Conservation (phyloP, 2,113 vertebrate genomes). For the Harpagus bidentatus region DNA sequence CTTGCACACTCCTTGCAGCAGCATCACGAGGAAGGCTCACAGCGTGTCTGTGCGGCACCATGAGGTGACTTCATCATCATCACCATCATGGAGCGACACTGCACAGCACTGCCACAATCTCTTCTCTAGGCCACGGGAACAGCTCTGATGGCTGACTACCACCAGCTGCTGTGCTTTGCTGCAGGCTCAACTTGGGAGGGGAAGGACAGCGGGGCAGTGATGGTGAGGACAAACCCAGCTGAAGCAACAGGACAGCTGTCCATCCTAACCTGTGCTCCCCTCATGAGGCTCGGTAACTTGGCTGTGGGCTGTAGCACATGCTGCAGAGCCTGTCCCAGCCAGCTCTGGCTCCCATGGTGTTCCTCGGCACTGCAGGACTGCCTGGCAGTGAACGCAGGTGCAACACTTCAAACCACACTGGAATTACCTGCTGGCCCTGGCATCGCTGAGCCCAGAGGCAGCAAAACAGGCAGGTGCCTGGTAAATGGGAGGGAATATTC, state of each 20-base stretch:
- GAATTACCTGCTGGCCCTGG: not conserved
- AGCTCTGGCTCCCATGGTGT: not conserved
- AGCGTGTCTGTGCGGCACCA: not conserved
- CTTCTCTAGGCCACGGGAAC: not conserved
- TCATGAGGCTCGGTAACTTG: not conserved
- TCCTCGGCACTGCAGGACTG: not conserved
- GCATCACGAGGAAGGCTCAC: not conserved
- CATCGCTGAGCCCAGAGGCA: not conserved
- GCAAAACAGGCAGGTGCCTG: not conserved
- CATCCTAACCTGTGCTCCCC: not conserved
- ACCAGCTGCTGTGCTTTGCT: not conserved
- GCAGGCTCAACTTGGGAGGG: not conserved
- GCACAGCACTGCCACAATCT: not conserved
- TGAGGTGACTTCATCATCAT: not conserved
- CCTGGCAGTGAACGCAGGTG: not conserved
- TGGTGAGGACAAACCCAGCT: not conserved
- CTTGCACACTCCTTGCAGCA: accelerated
- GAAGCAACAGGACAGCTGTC: not conserved
- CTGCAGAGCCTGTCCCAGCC: not conserved
- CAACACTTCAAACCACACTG: not conserved
- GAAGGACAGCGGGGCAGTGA: not conserved
- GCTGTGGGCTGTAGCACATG: not conserved
- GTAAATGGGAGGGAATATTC: not conserved
- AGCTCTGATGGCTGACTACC: not conserved
- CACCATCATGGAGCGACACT: too few relatives aligned